phyloP scores from a whole-genome alignment of 2,888 invertebrate species.

The Sinohyriopsis cumingii region DNA sequence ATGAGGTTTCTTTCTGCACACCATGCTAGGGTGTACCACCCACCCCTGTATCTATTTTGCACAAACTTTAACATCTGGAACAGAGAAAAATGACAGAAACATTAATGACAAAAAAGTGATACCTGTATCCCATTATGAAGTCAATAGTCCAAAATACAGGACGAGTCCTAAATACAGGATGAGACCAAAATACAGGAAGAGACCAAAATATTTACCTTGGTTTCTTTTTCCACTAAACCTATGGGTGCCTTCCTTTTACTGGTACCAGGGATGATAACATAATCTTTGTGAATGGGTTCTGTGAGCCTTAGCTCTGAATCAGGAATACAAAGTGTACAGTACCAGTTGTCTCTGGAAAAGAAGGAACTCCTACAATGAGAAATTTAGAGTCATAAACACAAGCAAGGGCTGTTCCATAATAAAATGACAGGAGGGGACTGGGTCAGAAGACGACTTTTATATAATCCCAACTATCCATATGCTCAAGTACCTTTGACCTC shows the following conservation, averaged over 20 bases:
- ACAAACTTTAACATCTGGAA: too few species aligned
- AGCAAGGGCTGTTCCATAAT: not conserved
- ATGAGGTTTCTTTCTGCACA: too few species aligned
- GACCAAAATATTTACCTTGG: constrained; percentile 49
- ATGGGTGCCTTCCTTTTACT: constrained; percentile 71
- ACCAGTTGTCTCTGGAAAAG: constrained; percentile 84
- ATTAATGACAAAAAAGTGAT: too few species aligned
- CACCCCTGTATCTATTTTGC: too few species aligned
- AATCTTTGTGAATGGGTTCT: constrained; percentile 40
- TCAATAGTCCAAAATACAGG: not conserved
- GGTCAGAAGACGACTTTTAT: too few species aligned
- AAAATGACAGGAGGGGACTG: too few species aligned
- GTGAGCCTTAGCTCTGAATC: constrained; percentile 73
- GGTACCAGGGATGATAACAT: constrained; percentile 41
- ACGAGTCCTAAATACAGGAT: not conserved
- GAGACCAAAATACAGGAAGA: not conserved
- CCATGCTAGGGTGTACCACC: too few species aligned
- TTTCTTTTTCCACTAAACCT: constrained; percentile 64
- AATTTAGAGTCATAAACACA: not conserved
- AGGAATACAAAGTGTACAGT: constrained; percentile 90
- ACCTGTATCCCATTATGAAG: not conserved
- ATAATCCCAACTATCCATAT: too few species aligned
- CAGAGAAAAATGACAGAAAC: too few species aligned
- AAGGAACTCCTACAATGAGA: constrained; percentile 2
- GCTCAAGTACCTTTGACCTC: too few species aligned